Evolutionary conservation across 2,113 vertebrate species (phyloP), one percentile per base, ranked within the genome.

Genomic region (Campylomormyrus numenius): DNA sequence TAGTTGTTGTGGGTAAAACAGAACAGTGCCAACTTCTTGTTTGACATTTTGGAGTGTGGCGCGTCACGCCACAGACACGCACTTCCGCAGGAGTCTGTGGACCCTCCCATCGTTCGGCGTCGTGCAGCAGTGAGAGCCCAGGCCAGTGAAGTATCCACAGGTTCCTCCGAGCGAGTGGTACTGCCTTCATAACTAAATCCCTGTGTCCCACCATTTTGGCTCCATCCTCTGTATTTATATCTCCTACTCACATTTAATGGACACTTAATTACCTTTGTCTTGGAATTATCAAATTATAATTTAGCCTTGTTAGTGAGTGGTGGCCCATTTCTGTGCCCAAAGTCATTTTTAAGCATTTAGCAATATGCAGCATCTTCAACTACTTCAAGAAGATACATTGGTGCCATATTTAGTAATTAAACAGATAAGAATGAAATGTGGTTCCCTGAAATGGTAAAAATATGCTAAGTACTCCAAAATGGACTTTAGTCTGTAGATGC

Each of bases 401-500:
- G 48, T 77, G 58, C 10, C 24, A 35, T 42, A 80, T 80, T 80
- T 39, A 35, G 31, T 46, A 66, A 80, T 77, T 89, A 89, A 21
- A 50, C 46, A 80, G 42, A 89, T 80, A n/a, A 77, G 31, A 80
- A 89, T 89, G 45, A 31, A 77, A 77, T 77, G 45, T 24, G 46
- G n/a, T 80, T 35, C 66, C 52, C 31, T 77, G 70, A 19, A 77
- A 70, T 13, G 5, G 88, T 39, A 48, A 35, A 48, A 88, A 48
- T 88, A 62, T 88, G 53, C 88, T 88, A 88, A 88, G 45, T 88
- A 74, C 46, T 58, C 48, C 66, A 49, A 88, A 80, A 80, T 80
- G 35, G 74, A 80, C 74, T 39, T 77, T 7, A 70, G 45, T 50
- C 84, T 50, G 48, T 50, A 31, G 45, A 48, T 50, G 45, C 1